Base-by-base conservation (phyloP, 2,113 vertebrate species). In the Chaenogobius annularis region DNA sequence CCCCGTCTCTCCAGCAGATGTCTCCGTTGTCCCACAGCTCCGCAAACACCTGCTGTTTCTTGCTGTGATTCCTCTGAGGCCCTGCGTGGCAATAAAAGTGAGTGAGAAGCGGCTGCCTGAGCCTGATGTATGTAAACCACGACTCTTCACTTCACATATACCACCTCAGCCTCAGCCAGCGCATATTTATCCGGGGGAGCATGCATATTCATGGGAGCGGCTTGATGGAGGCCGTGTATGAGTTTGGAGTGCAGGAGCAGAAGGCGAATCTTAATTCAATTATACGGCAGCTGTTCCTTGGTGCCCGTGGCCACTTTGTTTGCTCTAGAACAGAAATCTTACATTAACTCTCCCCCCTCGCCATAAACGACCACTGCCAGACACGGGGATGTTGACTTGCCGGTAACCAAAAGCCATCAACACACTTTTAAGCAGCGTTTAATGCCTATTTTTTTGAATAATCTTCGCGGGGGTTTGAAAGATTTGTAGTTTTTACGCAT, bases 261-360 rank as follows among this genome's bases (percentile, higher is more conserved):
- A 91, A 92, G 89, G 91, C 88, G 85, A 87, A 89, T 90, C 86
- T 90, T 93, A 89, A 93, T 93, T 93, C 92, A 92, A 92, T 92
- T 92, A 92, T 88, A 90, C 85, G 81, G 84, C 91, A 92, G 91
- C 90, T 92, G 91, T 92, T 93, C 87, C 89, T 89, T 79, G 83
- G 86, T 88, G 85, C 86, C 90, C 82, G 78, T 86, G 83, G 88
- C 90, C 90, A 85, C 87, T 82, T 82, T 89, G 88, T 90, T 92
- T 88, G 81, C 86, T 85, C 83, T 85, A 88, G 87, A 91, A 89
- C 88, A 87, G 90, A 87, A 89, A 90, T 91, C 90, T 88, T 87
- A 79, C 85, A 88, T 91, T 90, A 90, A 80, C 79, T 87, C 58
- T 81, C 73, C 88, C 82, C 73, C 88, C 15, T 82, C 75, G 75